A percentile compares a stretch with the other conserved stretches of the same genome.
phyloP scores from a whole-genome alignment of 2,113 vertebrate species.

The Pelusios castaneus region DNA sequence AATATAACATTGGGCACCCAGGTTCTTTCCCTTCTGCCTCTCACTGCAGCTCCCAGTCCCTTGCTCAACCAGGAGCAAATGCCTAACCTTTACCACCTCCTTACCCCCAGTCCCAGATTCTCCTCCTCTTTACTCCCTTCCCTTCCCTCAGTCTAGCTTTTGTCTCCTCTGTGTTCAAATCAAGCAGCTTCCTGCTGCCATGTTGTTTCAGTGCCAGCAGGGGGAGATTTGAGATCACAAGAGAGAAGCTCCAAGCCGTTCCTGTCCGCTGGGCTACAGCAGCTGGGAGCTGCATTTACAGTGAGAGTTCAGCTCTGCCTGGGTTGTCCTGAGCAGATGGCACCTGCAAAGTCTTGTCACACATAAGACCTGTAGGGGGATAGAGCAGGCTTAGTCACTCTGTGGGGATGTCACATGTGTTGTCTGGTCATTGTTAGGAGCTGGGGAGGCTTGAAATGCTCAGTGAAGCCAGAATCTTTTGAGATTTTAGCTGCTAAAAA shows the following conservation, averaged over 20 bases:
- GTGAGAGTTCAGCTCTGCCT: not conserved
- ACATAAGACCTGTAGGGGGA: not conserved
- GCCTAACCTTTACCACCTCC: too few species aligned
- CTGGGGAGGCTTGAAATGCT: slow-evolving; percentile 20
- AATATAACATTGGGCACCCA: too few species aligned
- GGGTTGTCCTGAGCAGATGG: not conserved
- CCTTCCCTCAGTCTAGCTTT: not conserved
- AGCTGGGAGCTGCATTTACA: not conserved
- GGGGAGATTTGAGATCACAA: not conserved
- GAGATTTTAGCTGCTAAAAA: slow-evolving; percentile 50
- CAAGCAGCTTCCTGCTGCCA: not conserved
- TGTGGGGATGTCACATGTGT: not conserved
- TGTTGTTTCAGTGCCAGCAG: not conserved
- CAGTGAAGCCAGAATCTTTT: not conserved
- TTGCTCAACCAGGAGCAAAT: not conserved
- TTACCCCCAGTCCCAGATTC: too few species aligned
- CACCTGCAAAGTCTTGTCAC: not conserved
- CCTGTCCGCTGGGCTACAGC: not conserved
- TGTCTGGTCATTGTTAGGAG: not conserved
- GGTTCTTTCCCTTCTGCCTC: not conserved
- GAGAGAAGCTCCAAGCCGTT: not conserved
- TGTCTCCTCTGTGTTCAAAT: not conserved
- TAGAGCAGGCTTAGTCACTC: not conserved
- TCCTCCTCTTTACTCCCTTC: not conserved
- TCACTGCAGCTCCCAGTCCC: too few species aligned